Percentiles rank a stretch among this genome's conserved stretches.
Evolutionary conservation across 2,888 invertebrate genomes (phyloP).

Genomic region (Leucoma salicis): DNA sequence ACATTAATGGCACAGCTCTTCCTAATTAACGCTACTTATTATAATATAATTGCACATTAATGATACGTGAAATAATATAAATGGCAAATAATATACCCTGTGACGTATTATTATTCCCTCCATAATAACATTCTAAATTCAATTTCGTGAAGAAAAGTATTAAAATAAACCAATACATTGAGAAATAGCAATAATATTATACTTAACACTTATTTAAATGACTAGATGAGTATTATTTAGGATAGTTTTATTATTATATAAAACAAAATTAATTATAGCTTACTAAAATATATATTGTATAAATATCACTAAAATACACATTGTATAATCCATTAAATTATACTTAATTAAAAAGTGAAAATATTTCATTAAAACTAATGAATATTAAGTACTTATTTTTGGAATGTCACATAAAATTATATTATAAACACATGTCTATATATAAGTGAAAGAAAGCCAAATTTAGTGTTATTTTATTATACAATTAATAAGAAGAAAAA

Average conservation of each 20-base stretch:
- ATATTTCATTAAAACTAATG: slow-evolving; percentile 11
- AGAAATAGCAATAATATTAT: slow-evolving; percentile 12
- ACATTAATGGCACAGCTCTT: background rate
- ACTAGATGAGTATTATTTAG: slow-evolving; percentile 27
- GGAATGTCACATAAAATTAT: slow-evolving; percentile 29
- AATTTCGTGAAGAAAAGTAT: background rate
- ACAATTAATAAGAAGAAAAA: too few species aligned
- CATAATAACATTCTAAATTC: background rate
- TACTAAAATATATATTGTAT: background rate
- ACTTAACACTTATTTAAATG: too few species aligned
- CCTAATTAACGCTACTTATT: background rate
- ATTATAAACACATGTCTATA: too few species aligned
- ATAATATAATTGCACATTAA: slow-evolving; percentile 5
- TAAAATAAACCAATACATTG: slow-evolving; percentile 2
- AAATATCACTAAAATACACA: too few species aligned
- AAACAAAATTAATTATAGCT: too few species aligned
- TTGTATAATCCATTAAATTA: too few species aligned
- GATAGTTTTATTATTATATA: background rate
- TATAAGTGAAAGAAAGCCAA: too few species aligned
- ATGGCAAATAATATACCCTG: slow-evolving; percentile 37
- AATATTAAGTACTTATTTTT: slow-evolving; percentile 11
- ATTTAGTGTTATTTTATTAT: too few species aligned
- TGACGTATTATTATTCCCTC: slow-evolving; percentile 12
- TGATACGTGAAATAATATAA: slow-evolving; percentile 13
- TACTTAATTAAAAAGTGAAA: background rate